Percentiles rank a stretch among this genome's conserved stretches.
Evolutionary conservation across 2,797 vertebrate genomes (phyloP).

Genomic region (Monodelphis domestica): DNA sequence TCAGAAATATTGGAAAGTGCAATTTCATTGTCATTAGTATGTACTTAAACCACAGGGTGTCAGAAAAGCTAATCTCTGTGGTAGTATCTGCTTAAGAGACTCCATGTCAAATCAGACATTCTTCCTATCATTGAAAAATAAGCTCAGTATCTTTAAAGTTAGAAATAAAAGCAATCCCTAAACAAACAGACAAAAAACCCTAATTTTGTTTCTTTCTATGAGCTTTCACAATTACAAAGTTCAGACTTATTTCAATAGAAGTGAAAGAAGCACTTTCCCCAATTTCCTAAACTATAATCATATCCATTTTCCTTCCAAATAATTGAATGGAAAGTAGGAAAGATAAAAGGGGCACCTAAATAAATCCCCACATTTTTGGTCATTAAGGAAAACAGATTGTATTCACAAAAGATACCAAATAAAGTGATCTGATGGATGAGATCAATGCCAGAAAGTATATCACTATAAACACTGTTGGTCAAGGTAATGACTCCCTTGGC

Average conservation of each 20-base stretch:
- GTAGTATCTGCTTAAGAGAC: slow-evolving; percentile 71
- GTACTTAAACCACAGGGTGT: slow-evolving; percentile 65
- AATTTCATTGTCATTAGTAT: slow-evolving; percentile 72
- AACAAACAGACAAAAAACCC: slow-evolving; percentile 48
- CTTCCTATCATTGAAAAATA: slow-evolving; percentile 49
- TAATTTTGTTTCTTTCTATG: slow-evolving; percentile 51
- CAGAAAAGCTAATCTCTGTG: slow-evolving; percentile 71
- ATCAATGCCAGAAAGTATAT: slow-evolving; percentile 31
- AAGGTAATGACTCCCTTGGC: slow-evolving; percentile 1
- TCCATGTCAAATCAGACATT: slow-evolving; percentile 65
- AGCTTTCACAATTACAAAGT: slow-evolving; percentile 47
- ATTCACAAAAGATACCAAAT: slow-evolving; percentile 7
- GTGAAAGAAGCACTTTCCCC: slow-evolving; percentile 18
- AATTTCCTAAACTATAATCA: slow-evolving; percentile 1
- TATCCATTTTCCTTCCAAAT: slow-evolving; percentile 40
- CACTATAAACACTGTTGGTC: neutral
- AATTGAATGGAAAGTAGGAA: neutral
- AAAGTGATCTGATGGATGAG: slow-evolving; percentile 12
- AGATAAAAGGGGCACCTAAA: slow-evolving; percentile 22
- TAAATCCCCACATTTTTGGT: slow-evolving; percentile 23
- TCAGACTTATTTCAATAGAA: slow-evolving; percentile 54
- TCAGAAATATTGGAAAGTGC: slow-evolving; percentile 72
- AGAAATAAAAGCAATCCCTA: slow-evolving; percentile 57
- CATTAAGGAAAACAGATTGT: neutral
- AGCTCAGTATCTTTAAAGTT: slow-evolving; percentile 60